Percentiles rank a stretch among this genome's conserved stretches.
phyloP scores from a whole-genome alignment of 2,888 invertebrate genomes.

The Drosophila eohydei region DNA sequence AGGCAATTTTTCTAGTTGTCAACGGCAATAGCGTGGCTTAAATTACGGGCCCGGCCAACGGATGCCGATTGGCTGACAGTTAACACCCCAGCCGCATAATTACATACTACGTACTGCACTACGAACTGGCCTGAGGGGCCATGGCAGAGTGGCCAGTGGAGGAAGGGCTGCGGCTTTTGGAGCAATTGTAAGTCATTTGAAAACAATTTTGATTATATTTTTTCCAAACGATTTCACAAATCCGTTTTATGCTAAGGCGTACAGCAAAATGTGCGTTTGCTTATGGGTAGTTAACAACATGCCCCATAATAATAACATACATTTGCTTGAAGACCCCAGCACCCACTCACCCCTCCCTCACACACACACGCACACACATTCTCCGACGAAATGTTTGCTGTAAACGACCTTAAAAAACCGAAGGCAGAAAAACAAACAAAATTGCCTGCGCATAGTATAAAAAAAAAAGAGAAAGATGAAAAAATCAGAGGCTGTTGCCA shows the following conservation, averaged over 20 bases:
- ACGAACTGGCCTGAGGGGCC: neutral
- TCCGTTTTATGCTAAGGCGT: conserved; percentile 70
- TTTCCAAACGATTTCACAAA: conserved; percentile 83
- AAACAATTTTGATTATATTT: conserved; percentile 82
- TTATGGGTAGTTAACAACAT: conserved; percentile 81
- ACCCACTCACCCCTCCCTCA: neutral
- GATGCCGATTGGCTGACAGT: conserved; percentile 75
- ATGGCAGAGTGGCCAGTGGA: neutral
- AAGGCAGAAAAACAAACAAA: conserved; percentile 73
- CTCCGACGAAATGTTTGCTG: conserved; percentile 70
- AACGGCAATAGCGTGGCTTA: conserved; percentile 77
- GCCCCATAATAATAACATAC: conserved; percentile 80
- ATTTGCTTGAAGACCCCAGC: conserved; percentile 46
- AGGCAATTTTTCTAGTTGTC: conserved; percentile 80
- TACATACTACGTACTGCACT: conserved; percentile 35
- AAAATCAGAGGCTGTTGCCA: conserved; percentile 60
- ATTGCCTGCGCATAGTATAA: conserved; percentile 59
- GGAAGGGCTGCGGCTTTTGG: neutral
- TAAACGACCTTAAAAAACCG: conserved; percentile 78
- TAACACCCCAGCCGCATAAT: conserved; percentile 76
- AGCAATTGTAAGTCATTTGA: conserved; percentile 79
- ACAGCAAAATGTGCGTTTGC: conserved; percentile 61
- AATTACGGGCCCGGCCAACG: conserved; percentile 65
- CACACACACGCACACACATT: neutral
- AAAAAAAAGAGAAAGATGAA: conserved; percentile 1